Conservation (phyloP, 2,888 invertebrate species). For the Sphecodes monilicornis region DNA sequence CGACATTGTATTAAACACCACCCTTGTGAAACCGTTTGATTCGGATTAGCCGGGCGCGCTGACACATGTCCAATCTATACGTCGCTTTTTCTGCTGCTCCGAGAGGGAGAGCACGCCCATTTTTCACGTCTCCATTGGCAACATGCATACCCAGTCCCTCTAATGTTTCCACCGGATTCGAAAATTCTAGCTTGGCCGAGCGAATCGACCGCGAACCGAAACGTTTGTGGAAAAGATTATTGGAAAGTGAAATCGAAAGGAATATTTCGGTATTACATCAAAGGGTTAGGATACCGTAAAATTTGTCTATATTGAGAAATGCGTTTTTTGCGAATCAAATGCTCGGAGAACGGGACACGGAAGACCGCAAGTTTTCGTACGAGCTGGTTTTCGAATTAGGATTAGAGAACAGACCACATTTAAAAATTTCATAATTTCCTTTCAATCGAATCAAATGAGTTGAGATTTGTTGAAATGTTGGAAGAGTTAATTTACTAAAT, state of each 20-base stretch:
- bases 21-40: background rate
- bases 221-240: background rate
- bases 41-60: slow-evolving; percentile 46
- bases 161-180: slow-evolving; percentile 59
- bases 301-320: background rate
- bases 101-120: slow-evolving; percentile 73
- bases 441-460: no score
- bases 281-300: background rate
- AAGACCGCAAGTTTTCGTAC: background rate
- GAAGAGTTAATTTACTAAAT: no score
- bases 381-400: background rate
- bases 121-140: slow-evolving; percentile 74
- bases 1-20: background rate
- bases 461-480: no score
- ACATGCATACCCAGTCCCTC: slow-evolving; percentile 61
- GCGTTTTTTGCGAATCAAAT: background rate
- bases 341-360: no score
- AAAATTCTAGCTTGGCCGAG: slow-evolving; percentile 25
- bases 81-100: slow-evolving; percentile 29
- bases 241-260: background rate
- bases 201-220: background rate
- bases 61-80: slow-evolving; percentile 49
- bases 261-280: background rate
- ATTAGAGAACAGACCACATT: background rate
- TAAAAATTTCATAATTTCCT: no score